Base-by-base conservation (phyloP, 2,797 vertebrate genomes). In the Labroides dimidiatus region DNA sequence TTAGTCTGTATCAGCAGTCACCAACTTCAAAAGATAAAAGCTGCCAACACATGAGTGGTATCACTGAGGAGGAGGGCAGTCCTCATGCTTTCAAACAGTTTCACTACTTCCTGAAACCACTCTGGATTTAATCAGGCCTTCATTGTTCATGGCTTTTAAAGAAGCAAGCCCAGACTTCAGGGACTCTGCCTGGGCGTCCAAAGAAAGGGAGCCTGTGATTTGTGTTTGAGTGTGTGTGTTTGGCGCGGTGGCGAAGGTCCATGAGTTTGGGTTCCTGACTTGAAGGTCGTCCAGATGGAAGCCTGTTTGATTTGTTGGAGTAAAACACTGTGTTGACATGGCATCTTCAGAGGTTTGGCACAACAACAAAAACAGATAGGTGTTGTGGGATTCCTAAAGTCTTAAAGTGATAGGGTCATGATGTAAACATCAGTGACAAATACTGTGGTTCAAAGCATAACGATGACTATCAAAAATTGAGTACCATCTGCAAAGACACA, bases 261-360 rank as follows among this genome's bases (percentile, higher is more conserved):
- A 70, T 37, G 37, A 51, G 72, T 69, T 50, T 21, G n/a, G 80
- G 56, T 75, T 15, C 50, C 30, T 78, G 68, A 79, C 48, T 74
- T 68, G 60, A 76, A 74, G 72, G 70, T 0, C 0, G 8, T 81
- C 73, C 84, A 89, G 89, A 72, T 78, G 81, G 81, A 60, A 72
- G 77, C 54, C 65, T 63, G 61, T 64, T 64, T 66, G 75, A 71
- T 75, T 77, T 79, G 71, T 76, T 65, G 54, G 54, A 45, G 24
- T 14, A 9, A 43, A 61, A 59, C 53, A 67, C 65, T 51, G 70
- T 75, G 77, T 64, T 80, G 69, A 53, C 68, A 70, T 24, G 57
- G 30, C 66, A 68, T 78, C 67, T 79, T 65, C 45, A 64, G 65
- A 62, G 61, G 50, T 70, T 64, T 71, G 66, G 50, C 49, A 47